Evolutionary conservation across 2,113 vertebrate species (phyloP), one percentile per base, ranked within the genome.

Genomic region (Syngnathus floridae): DNA sequence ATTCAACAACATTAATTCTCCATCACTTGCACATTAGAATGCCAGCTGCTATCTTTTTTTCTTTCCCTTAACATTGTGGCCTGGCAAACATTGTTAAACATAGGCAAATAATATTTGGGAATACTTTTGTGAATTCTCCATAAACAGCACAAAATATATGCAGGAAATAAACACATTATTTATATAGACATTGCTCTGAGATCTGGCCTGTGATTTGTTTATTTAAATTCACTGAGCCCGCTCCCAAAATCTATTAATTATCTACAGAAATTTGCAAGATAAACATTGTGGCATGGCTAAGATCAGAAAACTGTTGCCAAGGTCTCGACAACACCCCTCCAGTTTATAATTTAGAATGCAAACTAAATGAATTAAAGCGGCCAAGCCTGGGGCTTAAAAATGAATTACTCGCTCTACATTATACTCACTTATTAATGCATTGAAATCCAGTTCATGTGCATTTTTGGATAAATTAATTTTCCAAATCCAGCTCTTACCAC

Each of bases 1-100:
- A 80, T 66, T 48, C 60, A 69, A 76, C 78, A 56, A 59, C 58
- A 65, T 11, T 5, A 26, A 26, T 57, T 36, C 43, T 46, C 45
- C 19, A 7, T 68, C 54, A 31, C 61, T 64, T 67, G 31, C n/a
- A 56, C 54, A 38, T 61, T 17, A 52, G 57, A 52, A 62, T 70
- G 60, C 60, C 35, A 16, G 57, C 45, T 12, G 67, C 54, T 60
- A 41, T 67, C 67, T 49, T 22, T 36, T 17, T 31, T 49, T 35
- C 9, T 45, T 65, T 64, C 71, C 56, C 26, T 54, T 55, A 31
- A 31, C 0, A 38, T 9, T 38, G 6, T 38, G 5, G 9, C 38
- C 5, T 38, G 38, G 38, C 38, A 38, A 8, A 38, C 6, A 38
- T 38, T 6, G 9, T 38, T 38, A 38, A 38, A 38, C 38, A 38